Evolutionary conservation across 2,888 invertebrate genomes (phyloP), one percentile per base, ranked within the genome.

Genomic region (Ernsta delagoae): DNA sequence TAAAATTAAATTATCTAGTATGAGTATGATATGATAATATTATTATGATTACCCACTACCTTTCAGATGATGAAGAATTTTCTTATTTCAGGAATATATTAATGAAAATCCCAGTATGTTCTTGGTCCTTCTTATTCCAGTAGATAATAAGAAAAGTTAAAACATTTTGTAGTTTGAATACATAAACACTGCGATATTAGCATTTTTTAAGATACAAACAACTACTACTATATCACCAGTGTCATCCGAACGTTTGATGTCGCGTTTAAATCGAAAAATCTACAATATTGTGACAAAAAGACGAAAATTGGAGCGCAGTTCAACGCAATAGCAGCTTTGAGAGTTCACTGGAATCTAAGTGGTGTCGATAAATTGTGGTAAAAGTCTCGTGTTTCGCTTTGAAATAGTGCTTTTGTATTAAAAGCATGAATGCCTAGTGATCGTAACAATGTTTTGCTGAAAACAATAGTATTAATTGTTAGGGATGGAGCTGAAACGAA

Each of bases 251-350:
- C 12, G 12, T 48, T 48, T 48, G 16, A 48, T 12, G 12, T 12
- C 48, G 5, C 12, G 12, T 12, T 12, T 1, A 48, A 48, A 48
- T 48, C 48, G 12, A 48, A 11, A 16, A 16, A 16, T n/a, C n/a
- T n/a, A n/a, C n/a, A n/a, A n/a, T n/a, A n/a, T n/a, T n/a, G 12
- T 48, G 48, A 48, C 12, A 48, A 48, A 48, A 48, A 48, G 48
- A 12, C 48, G 12, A 48, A 48, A 12, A 48, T 48, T 48, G 48
- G 48, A 48, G 48, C 12, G 12, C 48, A 6, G 12, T 48, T 48
- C 48, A 48, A 12, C 6, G 12, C 48, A 48, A 48, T 6, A 48
- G 48, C 4, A 5, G 48, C 48, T 48, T 48, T 48, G 48, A 48
- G 48, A 48, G 12, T 12, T 48, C 12, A 48, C 48, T 48, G 48